Evolutionary conservation across 2,888 invertebrate genomes (phyloP), one percentile per base, ranked within the genome.

Genomic region (Agrotis clavis): DNA sequence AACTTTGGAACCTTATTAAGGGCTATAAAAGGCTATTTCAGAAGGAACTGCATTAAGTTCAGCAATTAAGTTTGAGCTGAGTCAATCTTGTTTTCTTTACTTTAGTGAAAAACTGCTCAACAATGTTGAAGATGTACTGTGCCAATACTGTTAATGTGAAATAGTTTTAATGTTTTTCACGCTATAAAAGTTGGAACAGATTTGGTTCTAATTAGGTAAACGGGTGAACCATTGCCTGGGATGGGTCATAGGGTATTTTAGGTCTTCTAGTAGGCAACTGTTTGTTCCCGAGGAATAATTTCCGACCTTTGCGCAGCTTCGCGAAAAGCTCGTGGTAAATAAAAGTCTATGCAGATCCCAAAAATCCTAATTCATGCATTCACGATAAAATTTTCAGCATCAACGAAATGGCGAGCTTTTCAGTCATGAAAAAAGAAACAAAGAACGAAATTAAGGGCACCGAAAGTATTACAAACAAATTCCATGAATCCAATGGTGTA

Each of bases 401-500:
- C n/a, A 47, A 21, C 7, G 5, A 47, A 35, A 47, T 11, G n/a
- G 6, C 2, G 1, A 56, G 4, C 56, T 60, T 63, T 56, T 18
- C 4, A n/a, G 19, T 13, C 7, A 54, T n/a, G 71, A 25, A 51
- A n/a, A n/a, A 72, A 35, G 53, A 60, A 48, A 35, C 9, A 48
- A 35, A 41, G 41, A 18, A 61, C 19, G 13, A 67, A 64, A 80
- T 18, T 81, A 66, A n/a, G 70, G n/a, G 11, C 76, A 56, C 51
- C 7, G 9, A 71, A 47, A 54, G 65, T 67, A 66, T 60, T 63
- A 69, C 18, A 60, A 64, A 41, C 60, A 56, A 70, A 77, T 72
- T 70, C 60, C 53, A 81, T 53, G 68, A 77, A 57, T 62, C 68
- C 66, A 62, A 77, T 74, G 67, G 64, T 74, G 67, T 70, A 73